Base-by-base conservation (phyloP, 1,140 invertebrate species). In the Pemphigus obesinymphae region DNA sequence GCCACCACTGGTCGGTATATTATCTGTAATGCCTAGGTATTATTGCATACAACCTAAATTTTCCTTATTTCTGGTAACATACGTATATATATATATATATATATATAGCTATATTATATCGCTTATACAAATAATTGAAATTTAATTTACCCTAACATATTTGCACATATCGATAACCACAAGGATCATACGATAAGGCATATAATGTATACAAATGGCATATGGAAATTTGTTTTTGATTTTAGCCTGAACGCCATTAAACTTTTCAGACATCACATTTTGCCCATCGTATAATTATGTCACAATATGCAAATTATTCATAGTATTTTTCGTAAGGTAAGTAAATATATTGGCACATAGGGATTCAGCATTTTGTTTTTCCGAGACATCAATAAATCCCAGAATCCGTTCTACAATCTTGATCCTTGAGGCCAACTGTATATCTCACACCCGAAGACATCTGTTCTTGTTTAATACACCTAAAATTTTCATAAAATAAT, bases 191-290 rank as follows among this genome's bases (percentile, higher is more conserved):
- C 7, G 63, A 13, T 68, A 31, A 10, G 20, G 15, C 34, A 37
- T 68, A n/a, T 13, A 40, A 68, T 68, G 63, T 2, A 34, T 68
- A 10, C 40, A 68, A 68, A 68, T 68, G 0, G 63, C 63, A 68
- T 40, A 68, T 1, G 34, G 63, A 68, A 23, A 68, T 68, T 68
- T n/a, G n/a, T 40, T 68, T 68, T 58, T 48, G 0, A 83, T 58
- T 72, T 31, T 29, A 55, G 37, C 4, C 15, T 31, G 78, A n/a
- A 83, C 78, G 15, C 82, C 76, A 48, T 53, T 82, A 37, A 53
- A 63, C 11, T 72, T 66, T 13, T 78, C 82, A 40, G 63, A n/a
- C 63, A 68, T 68, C 3, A 68, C 63, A 68, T 13, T 68, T 2
- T 34, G 34, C 0, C 34, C 63, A 6, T 68, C 63, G 4, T 68